phyloP scores from a whole-genome alignment of 2,888 invertebrate species.

The Sussaba pulchella region DNA sequence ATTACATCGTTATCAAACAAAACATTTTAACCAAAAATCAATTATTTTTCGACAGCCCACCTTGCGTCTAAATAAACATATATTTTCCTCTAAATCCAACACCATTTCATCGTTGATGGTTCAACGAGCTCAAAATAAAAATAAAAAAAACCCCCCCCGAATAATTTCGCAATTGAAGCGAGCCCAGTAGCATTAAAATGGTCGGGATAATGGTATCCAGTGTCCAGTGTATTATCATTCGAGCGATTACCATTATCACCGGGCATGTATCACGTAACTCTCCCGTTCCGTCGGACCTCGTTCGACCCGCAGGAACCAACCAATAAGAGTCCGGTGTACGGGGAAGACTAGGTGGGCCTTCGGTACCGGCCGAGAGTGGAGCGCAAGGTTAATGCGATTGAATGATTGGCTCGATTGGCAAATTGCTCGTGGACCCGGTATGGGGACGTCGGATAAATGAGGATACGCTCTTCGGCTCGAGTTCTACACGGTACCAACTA shows the following conservation, averaged over 20 bases:
- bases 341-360: constrained; percentile 8
- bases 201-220: not conserved
- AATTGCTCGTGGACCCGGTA: constrained; percentile 79
- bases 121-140: constrained; percentile 5
- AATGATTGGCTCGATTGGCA: constrained; percentile 83
- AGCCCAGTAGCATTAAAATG: not conserved
- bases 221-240: constrained; percentile 23
- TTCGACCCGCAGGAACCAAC: constrained; percentile 60
- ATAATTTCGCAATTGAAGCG: not conserved
- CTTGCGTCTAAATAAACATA: too few species aligned
- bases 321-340: constrained; percentile 52
- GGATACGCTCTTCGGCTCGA: constrained; percentile 77
- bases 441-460: constrained; percentile 83
- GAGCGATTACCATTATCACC: constrained; percentile 30
- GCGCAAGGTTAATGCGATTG: constrained; percentile 83
- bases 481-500: constrained; percentile 19
- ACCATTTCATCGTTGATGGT: too few species aligned
- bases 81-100: too few species aligned
- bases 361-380: constrained; percentile 72
- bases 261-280: constrained; percentile 47
- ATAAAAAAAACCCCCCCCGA: too few species aligned
- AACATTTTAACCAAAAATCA: too few species aligned
- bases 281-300: constrained; percentile 28
- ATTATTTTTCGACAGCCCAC: too few species aligned
- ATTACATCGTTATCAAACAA: too few species aligned